Conservation (phyloP, 2,888 invertebrate genomes). For the Hofmannophila pseudospretella region DNA sequence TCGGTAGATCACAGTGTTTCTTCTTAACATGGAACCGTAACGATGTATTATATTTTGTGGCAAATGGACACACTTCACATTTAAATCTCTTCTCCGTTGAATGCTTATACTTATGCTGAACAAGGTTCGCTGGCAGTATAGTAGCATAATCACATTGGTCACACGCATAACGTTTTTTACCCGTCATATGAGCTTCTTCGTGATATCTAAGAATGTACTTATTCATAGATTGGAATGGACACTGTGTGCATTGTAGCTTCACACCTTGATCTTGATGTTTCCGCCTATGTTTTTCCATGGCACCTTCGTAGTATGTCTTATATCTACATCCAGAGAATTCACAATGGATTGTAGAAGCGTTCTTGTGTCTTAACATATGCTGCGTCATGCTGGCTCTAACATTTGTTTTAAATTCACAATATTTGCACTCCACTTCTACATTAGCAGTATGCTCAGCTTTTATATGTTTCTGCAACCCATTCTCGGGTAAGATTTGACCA, state of each 20-base stretch:
- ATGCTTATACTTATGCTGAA: conserved; percentile 70
- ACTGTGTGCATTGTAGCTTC: conserved; percentile 57
- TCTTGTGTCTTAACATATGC: conserved; percentile 59
- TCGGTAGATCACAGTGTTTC: conserved; percentile 71
- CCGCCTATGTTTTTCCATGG: conserved; percentile 59
- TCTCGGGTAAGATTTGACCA: conserved; percentile 45
- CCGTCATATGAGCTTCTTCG: conserved; percentile 61
- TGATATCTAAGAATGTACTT: conserved; percentile 65
- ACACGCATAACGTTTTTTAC: conserved; percentile 57
- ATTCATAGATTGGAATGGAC: conserved; percentile 67
- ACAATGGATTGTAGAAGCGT: conserved; percentile 53
- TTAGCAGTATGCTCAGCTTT: conserved; percentile 39
- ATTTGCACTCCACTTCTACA: conserved; percentile 43
- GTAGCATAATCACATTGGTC: conserved; percentile 68
- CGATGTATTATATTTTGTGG: conserved; percentile 68
- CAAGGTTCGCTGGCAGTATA: conserved; percentile 59
- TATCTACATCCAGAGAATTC: conserved; percentile 51
- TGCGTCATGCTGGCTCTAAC: conserved; percentile 56
- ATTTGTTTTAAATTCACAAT: conserved; percentile 56
- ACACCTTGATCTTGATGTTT: conserved; percentile 55
- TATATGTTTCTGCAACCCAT: conserved; percentile 54
- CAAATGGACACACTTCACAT: conserved; percentile 67
- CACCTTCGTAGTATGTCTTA: conserved; percentile 57
- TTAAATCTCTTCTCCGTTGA: conserved; percentile 63
- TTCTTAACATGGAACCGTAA: conserved; percentile 66